These are phyloP conservation scores for Zalophus californianus DNA, from an alignment of 2,797 vertebrate genomes.

Conservation along the genomic window DNA sequence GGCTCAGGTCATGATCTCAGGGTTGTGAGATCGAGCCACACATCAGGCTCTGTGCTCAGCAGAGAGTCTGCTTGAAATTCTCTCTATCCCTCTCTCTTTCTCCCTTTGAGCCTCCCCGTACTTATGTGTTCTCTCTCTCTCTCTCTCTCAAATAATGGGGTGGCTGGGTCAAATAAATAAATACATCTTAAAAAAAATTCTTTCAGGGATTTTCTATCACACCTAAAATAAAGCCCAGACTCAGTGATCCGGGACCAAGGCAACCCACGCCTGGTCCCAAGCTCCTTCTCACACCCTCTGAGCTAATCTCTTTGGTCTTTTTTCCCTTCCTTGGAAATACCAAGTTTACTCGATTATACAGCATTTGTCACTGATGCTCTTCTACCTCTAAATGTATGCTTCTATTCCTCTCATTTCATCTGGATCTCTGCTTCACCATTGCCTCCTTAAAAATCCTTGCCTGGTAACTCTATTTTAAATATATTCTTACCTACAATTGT, in stretches of 20 bases:
- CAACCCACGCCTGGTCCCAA: no score
- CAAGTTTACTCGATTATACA: neutral
- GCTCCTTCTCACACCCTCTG: no score
- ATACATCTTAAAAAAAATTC: neutral
- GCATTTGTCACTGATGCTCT: neutral
- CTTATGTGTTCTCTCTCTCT: neutral
- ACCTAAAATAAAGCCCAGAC: neutral
- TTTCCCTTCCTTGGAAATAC: neutral
- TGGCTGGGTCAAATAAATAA: neutral
- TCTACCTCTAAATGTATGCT: neutral
- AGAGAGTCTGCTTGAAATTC: neutral
- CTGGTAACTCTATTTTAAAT: neutral
- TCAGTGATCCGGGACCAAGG: neutral
- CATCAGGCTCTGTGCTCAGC: neutral
- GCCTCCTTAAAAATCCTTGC: neutral
- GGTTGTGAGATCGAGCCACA: neutral
- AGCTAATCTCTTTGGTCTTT: neutral
- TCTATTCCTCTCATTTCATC: neutral
- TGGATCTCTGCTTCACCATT: neutral
- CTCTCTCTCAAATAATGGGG: neutral
- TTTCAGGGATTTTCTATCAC: neutral
- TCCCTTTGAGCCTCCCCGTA: neutral
- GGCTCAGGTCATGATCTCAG: neutral
- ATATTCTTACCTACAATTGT: neutral
- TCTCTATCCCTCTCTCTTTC: neutral